Evolutionary conservation across 64 coral and sea anemone species (phyloP).

Genomic region (Anthopleura sola): DNA sequence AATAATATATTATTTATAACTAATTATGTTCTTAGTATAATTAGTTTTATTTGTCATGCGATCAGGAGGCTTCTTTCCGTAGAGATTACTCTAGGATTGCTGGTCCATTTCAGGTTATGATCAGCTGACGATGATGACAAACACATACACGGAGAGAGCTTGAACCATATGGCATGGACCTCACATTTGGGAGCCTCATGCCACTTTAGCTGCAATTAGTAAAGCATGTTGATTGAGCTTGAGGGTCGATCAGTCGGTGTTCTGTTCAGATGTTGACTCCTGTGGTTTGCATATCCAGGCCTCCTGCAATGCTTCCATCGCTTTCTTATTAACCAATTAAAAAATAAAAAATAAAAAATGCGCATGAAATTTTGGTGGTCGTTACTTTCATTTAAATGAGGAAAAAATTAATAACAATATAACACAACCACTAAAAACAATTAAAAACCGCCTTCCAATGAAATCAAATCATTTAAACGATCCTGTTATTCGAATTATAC

Average conservation of each 20-base stretch:
- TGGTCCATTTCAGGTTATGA: no score
- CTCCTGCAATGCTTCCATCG: background rate
- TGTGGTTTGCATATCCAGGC: background rate
- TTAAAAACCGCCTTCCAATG: no score
- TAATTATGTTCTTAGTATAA: background rate
- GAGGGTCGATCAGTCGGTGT: background rate
- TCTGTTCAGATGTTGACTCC: conserved; percentile 2
- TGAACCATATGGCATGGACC: no score
- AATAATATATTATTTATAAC: background rate
- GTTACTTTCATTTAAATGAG: no score
- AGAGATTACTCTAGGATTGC: background rate
- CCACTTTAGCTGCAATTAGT: background rate
- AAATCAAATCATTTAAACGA: no score
- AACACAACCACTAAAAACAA: no score
- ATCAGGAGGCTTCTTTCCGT: background rate
- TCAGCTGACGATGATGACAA: no score
- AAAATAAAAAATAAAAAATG: no score
- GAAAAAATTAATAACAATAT: no score
- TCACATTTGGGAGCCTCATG: no score
- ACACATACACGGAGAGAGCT: no score
- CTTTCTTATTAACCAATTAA: background rate
- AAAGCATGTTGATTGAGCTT: background rate
- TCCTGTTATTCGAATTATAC: background rate
- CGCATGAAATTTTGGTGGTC: background rate
- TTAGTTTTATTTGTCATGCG: background rate